Conservation (phyloP, 2,888 invertebrate species). For the Archips xylosteana region DNA sequence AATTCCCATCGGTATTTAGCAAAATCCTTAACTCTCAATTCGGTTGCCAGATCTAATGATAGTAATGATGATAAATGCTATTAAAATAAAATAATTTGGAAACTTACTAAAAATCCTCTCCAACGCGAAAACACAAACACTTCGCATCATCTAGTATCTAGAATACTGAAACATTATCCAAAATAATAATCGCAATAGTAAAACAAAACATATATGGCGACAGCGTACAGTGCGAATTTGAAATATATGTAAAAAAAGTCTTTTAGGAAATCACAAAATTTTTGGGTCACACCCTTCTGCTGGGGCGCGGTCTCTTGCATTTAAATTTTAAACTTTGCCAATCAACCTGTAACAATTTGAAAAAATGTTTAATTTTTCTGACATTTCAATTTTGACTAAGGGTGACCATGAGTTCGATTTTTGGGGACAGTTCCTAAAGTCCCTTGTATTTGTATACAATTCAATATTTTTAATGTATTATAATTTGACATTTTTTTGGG, state of each 20-base stretch:
- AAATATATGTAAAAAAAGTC: conserved; percentile 73
- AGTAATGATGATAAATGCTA: neutral
- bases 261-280: conserved; percentile 59
- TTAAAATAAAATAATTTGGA: conserved; percentile 3
- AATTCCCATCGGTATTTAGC: too few species aligned
- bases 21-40: too few species aligned
- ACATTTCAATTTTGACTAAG: conserved; percentile 2
- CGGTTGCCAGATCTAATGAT: too few species aligned
- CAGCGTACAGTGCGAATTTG: conserved; percentile 74
- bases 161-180: conserved; percentile 56
- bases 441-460: too few species aligned
- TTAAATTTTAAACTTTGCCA: conserved; percentile 49
- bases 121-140: conserved; percentile 46
- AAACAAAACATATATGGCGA: conserved; percentile 71
- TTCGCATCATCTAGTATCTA: conserved; percentile 66
- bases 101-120: conserved; percentile 44
- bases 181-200: conserved; percentile 78
- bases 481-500: too few species aligned
- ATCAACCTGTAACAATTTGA: conserved; percentile 54
- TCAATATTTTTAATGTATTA: too few species aligned
- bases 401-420: neutral
- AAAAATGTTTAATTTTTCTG: conserved; percentile 31
- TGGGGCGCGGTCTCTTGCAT: conserved; percentile 57
- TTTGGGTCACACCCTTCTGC: conserved; percentile 55
- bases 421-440: neutral